These are phyloP conservation scores for Anolis apletophallus DNA, from an alignment of 2,797 vertebrate genomes.

Conservation along the genomic window DNA sequence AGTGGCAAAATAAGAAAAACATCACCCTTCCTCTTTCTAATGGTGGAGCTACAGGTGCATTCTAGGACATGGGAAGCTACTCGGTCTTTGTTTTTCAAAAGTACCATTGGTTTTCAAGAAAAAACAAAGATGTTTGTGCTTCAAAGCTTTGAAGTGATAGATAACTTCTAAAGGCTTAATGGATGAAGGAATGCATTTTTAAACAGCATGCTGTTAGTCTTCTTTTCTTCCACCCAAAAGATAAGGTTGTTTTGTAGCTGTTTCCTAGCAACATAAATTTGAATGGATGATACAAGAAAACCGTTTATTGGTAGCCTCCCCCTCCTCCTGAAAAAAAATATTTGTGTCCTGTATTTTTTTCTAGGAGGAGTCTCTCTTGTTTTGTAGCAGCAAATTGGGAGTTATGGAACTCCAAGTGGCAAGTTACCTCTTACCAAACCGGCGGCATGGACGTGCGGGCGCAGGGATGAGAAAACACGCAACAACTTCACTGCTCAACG, in stretches of 20 bases:
- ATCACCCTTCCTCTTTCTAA: not conserved
- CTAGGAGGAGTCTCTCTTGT: not conserved
- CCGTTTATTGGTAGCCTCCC: slow-evolving; percentile 10
- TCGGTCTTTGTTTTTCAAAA: not conserved
- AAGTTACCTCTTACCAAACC: no score
- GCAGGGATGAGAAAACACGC: no score
- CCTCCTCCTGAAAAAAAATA: not conserved
- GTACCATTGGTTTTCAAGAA: not conserved
- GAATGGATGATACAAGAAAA: slow-evolving; percentile 26
- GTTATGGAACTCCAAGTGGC: no score
- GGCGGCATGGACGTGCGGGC: no score
- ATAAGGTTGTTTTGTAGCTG: slow-evolving; percentile 51
- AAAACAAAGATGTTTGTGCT: slow-evolving; percentile 3
- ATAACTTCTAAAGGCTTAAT: slow-evolving; percentile 32
- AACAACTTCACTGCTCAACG: no score
- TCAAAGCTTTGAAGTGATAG: slow-evolving; percentile 28
- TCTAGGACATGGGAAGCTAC: not conserved
- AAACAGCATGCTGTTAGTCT: slow-evolving; percentile 20
- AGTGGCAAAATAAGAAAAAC: not conserved
- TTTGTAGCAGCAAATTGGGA: no score
- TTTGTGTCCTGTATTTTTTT: not conserved
- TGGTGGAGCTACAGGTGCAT: not conserved
- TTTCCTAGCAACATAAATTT: slow-evolving; percentile 68
- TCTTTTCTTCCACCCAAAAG: slow-evolving; percentile 42
- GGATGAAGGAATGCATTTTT: slow-evolving; percentile 42